These are phyloP conservation scores for Talpa occidentalis DNA, from an alignment of 2,113 vertebrate genomes.

Conservation along the genomic window DNA sequence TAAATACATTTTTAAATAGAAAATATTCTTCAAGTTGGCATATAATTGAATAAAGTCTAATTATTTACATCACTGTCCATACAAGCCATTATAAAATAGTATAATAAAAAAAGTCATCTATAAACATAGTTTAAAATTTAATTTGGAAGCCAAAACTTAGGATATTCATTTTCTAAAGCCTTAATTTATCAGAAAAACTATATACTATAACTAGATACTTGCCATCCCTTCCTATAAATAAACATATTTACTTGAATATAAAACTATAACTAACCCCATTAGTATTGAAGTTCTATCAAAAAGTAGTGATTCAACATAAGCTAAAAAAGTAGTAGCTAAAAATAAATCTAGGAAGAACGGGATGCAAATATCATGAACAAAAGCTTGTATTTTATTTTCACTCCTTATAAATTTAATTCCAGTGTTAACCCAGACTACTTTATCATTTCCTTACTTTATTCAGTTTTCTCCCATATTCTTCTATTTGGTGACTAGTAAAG, in stretches of 20 bases:
- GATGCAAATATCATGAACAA: neutral
- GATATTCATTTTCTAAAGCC: neutral
- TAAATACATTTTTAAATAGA: neutral
- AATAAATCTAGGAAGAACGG: neutral
- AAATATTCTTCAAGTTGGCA: neutral
- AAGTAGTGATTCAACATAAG: neutral
- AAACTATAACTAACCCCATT: neutral
- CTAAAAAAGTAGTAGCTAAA: neutral
- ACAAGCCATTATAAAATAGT: neutral
- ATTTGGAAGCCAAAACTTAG: neutral
- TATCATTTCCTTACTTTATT: conserved; percentile 34
- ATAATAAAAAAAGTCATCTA: neutral
- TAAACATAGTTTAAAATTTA: neutral
- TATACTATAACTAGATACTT: neutral
- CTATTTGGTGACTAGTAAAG: neutral
- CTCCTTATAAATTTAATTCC: conserved; percentile 20
- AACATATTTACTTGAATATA: neutral
- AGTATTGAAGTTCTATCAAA: neutral
- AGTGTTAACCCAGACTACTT: neutral
- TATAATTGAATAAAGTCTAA: neutral
- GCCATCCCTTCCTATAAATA: neutral
- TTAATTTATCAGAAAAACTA: neutral
- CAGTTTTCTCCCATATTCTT: neutral
- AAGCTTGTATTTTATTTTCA: neutral
- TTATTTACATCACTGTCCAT: neutral